Conservation (phyloP, 35 echinoderm and acorn worm species). For the Ophioderma brevispina region DNA sequence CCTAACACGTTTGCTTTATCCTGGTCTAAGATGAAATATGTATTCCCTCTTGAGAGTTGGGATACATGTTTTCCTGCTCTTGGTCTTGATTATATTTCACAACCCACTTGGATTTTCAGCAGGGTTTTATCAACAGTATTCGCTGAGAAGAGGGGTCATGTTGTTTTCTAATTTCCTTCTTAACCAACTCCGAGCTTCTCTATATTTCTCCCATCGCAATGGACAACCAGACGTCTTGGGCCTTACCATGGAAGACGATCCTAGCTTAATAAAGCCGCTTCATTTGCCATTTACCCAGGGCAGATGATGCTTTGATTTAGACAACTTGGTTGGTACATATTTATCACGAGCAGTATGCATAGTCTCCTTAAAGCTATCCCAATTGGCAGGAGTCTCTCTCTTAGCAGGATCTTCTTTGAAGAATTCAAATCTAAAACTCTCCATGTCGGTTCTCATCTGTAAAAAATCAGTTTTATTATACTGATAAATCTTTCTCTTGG, state of each 20-base stretch:
- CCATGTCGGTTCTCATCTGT: too few relatives aligned
- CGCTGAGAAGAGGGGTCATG: neutral
- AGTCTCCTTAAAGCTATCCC: too few relatives aligned
- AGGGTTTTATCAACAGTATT: neutral
- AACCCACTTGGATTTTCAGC: conserved; percentile 13
- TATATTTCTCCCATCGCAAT: neutral
- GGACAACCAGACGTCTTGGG: neutral
- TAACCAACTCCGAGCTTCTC: neutral
- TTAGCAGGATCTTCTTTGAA: too few relatives aligned
- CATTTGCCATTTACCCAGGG: too few relatives aligned
- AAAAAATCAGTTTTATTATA: too few relatives aligned
- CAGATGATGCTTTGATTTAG: too few relatives aligned
- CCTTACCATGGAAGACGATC: neutral
- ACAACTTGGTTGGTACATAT: neutral
- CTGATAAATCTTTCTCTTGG: too few relatives aligned
- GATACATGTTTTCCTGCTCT: neutral
- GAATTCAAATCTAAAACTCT: too few relatives aligned
- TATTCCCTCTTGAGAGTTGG: neutral
- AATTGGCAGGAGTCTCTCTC: too few relatives aligned
- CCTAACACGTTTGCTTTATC: neutral
- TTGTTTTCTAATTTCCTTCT: conserved; percentile 3
- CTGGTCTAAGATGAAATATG: neutral
- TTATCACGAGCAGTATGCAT: neutral
- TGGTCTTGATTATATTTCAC: neutral
- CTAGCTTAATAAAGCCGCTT: neutral